Base-by-base conservation (phyloP, 2,888 invertebrate species). In the Tubiluchus corallicola region DNA sequence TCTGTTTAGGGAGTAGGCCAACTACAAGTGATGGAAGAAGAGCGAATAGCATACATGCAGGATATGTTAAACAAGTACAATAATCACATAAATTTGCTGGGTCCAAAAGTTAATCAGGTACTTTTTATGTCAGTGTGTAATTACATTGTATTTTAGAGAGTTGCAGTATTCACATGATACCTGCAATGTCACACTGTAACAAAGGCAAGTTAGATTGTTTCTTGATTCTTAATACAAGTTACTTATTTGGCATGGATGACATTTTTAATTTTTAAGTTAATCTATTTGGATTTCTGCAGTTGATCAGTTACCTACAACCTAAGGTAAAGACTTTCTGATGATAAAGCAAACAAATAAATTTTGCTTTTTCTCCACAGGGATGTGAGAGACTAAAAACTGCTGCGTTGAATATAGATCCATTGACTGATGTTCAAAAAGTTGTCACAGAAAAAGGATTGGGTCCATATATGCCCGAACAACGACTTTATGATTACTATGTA, bases 1-100 rank as follows among this genome's bases (percentile, higher is more conserved):
- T n/a, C n/a, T n/a, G n/a, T n/a, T n/a, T n/a, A n/a, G n/a, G n/a
- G n/a, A n/a, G n/a, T n/a, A n/a, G n/a, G n/a, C 18, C 79, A 82
- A 61, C 74, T 92, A 64, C 85, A 88, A 63, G 74, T 78, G 43
- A 69, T 90, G 45, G 90, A 92, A 61, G 85, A 87, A 60, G 88
- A 90, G 65, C 72, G 90, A 54, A 70, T 90, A 45, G 74, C 74
- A 46, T 79, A 81, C 55, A 71, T 88, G 60, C 82, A 83, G 60
- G 76, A 74, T 46, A 63, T 72, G 50, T 68, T 73, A 3, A 67
- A 69, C 46, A 70, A 71, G 49, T 74, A 74, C 57, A 66, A 71
- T 50, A 66, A 68, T 42, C 68, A 70, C 52, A 58, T 73, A 49
- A 69, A 71, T 48, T 78, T 82, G 41, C 73, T 87, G 55, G 80